phyloP scores from a whole-genome alignment of 2,888 invertebrate genomes.

The Heliothis peltigera region DNA sequence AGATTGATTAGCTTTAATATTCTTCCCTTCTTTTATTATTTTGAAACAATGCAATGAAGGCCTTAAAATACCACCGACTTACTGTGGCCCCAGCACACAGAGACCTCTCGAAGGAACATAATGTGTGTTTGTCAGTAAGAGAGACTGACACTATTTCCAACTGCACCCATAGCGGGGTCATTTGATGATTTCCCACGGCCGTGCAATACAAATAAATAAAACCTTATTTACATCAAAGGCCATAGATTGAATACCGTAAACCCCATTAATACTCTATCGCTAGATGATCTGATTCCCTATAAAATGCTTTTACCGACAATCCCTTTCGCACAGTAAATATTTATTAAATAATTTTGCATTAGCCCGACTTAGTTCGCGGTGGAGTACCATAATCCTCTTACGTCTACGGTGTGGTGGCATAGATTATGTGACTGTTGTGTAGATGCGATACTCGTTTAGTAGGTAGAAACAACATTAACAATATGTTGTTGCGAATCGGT shows the following conservation, averaged over 20 bases:
- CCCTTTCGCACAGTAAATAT: constrained; percentile 65
- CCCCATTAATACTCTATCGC: constrained; percentile 36
- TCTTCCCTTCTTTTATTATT: too few relatives aligned
- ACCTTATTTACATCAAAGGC: neutral
- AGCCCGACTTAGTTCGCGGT: constrained; percentile 67
- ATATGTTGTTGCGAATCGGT: too few relatives aligned
- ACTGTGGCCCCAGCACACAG: too few relatives aligned
- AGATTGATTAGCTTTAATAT: too few relatives aligned
- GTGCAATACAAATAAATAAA: neutral
- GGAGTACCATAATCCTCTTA: constrained; percentile 74
- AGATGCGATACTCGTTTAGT: constrained; percentile 15
- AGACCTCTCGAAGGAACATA: too few relatives aligned
- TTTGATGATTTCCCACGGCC: too few relatives aligned
- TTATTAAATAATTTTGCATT: constrained; percentile 75
- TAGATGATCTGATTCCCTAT: constrained; percentile 48
- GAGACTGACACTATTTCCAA: too few relatives aligned
- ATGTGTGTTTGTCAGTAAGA: too few relatives aligned
- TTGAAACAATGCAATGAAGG: too few relatives aligned
- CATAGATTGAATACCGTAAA: constrained; percentile 3
- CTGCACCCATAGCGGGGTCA: too few relatives aligned
- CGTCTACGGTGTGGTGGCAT: constrained; percentile 63
- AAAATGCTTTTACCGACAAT: constrained; percentile 54
- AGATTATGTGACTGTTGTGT: constrained; percentile 29
- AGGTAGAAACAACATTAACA: neutral
- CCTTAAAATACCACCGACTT: too few relatives aligned